phyloP scores from a whole-genome alignment of 2,113 vertebrate genomes.

The Taurulus bubalis region DNA sequence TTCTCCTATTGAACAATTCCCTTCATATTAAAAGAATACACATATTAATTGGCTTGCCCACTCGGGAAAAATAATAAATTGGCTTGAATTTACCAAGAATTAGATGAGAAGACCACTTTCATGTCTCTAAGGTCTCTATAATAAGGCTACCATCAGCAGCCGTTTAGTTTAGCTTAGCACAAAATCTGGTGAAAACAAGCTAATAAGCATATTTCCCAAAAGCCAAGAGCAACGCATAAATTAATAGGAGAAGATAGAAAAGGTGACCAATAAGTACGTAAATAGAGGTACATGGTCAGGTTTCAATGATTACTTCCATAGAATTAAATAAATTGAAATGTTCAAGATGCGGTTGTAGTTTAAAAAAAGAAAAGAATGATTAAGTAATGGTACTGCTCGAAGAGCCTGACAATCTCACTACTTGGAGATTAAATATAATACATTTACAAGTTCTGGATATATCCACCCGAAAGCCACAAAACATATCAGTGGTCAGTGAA shows the following conservation, averaged over 20 bases:
- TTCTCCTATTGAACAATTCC: background rate
- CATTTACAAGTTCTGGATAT: background rate
- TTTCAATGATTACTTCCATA: background rate
- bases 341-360: background rate
- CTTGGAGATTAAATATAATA: background rate
- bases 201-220: background rate
- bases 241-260: background rate
- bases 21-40: background rate
- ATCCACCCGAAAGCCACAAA: background rate
- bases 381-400: background rate
- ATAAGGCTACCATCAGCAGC: background rate
- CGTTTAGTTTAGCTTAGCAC: slow-evolving; percentile 10
- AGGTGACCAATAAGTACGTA: background rate
- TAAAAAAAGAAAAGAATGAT: background rate
- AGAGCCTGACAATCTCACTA: background rate
- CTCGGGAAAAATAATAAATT: background rate
- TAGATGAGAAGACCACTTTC: background rate
- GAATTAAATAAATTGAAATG: background rate
- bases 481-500: background rate
- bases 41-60: background rate
- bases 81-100: background rate
- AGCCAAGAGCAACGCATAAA: background rate
- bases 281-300: background rate
- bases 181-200: background rate
- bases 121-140: background rate